Evolutionary conservation across 1,140 invertebrate species (phyloP).

Genomic region (Heterodera schachtii): DNA sequence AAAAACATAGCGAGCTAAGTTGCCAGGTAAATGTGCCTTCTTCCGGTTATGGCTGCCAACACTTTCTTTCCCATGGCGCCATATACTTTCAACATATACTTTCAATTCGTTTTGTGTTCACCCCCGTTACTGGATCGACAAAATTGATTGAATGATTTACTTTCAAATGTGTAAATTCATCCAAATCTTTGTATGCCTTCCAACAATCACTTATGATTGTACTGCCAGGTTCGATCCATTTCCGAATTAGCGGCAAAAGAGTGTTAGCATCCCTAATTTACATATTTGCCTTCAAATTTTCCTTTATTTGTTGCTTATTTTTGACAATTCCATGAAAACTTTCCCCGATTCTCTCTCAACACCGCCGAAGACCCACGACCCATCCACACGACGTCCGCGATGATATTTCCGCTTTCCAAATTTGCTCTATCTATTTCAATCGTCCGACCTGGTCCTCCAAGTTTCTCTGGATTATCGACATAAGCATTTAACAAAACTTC

Average conservation of each 20-base stretch:
- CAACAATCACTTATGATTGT: constrained; percentile 3
- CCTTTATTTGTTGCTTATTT: background rate
- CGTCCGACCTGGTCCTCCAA: background rate
- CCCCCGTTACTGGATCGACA: background rate
- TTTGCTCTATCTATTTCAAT: constrained; percentile 13
- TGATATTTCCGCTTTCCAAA: constrained; percentile 15
- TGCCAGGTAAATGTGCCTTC: background rate
- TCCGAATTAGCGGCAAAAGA: background rate
- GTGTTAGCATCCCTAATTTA: background rate
- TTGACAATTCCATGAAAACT: constrained; percentile 10
- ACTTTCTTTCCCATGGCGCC: constrained; percentile 2
- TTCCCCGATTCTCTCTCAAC: constrained; percentile 2
- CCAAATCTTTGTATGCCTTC: background rate
- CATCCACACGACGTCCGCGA: background rate
- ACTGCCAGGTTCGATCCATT: background rate
- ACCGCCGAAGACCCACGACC: constrained; percentile 15
- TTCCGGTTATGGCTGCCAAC: background rate
- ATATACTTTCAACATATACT: too few species aligned
- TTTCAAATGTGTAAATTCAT: background rate
- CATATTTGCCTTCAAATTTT: background rate
- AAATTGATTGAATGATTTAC: background rate
- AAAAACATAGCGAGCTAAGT: constrained; percentile 6
- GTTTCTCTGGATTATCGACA: background rate
- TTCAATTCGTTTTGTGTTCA: background rate
- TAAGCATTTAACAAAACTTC: constrained; percentile 1